These are phyloP conservation scores for Clistopyga incitator DNA, from an alignment of 2,888 invertebrate species.

Conservation along the genomic window DNA sequence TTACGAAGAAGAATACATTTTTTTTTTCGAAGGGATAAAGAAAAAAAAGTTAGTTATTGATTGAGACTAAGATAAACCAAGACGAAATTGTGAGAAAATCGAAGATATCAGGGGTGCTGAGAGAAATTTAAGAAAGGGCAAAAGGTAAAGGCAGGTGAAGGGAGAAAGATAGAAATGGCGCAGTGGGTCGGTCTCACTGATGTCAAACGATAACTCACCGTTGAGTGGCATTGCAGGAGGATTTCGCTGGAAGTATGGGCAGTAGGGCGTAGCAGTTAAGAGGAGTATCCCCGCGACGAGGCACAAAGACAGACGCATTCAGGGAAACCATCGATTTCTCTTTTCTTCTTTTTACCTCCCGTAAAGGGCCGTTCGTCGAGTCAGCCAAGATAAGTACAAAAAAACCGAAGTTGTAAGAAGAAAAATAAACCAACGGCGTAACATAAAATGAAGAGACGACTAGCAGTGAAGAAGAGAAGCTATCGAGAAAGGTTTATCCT, in stretches of 20 bases:
- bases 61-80: neutral
- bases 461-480: constrained; percentile 10
- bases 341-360: neutral
- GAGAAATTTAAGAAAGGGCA: neutral
- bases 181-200: constrained; percentile 18
- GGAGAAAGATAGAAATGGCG: constrained; percentile 41
- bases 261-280: neutral
- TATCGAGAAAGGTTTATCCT: constrained; percentile 34
- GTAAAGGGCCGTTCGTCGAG: neutral
- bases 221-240: constrained; percentile 62
- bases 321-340: constrained; percentile 9
- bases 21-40: neutral
- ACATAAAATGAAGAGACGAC: constrained; percentile 49
- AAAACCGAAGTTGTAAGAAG: neutral
- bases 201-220: constrained; percentile 56
- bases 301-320: neutral
- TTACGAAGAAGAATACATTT: neutral
- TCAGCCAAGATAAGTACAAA: neutral
- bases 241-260: neutral
- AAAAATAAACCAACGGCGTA: constrained; percentile 24
- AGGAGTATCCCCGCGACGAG: neutral
- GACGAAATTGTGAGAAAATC: neutral
- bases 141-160: constrained; percentile 3
- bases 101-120: neutral
- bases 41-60: neutral